These are phyloP conservation scores for Melinopterus prodromus DNA, from an alignment of 2,888 invertebrate species.

Conservation along the genomic window DNA sequence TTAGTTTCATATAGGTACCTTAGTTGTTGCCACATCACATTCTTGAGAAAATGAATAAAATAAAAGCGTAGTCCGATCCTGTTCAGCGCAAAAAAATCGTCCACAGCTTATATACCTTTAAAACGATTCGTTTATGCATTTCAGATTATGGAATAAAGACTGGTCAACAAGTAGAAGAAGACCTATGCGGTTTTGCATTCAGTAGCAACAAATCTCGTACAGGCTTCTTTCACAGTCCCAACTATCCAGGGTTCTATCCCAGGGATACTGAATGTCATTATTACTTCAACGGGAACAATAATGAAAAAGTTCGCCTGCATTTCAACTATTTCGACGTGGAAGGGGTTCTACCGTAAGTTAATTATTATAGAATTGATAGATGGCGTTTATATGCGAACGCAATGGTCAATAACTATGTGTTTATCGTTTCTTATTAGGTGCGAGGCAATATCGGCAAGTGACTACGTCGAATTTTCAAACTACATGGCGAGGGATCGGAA, in stretches of 20 bases:
- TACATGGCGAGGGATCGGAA: conserved; percentile 90
- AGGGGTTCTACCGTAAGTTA: conserved; percentile 89
- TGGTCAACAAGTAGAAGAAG: conserved; percentile 78
- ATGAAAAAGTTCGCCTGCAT: conserved; percentile 82
- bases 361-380: background rate
- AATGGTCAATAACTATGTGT: background rate
- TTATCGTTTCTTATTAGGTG: conserved; percentile 70
- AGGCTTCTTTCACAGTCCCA: conserved; percentile 87
- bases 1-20: background rate
- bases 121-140: conserved; percentile 46
- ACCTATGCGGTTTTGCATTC: conserved; percentile 88
- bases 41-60: background rate
- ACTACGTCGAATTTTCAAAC: conserved; percentile 97
- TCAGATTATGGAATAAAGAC: conserved; percentile 89
- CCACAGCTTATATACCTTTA: too few relatives aligned
- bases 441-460: conserved; percentile 89
- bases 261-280: conserved; percentile 91
- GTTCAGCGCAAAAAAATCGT: background rate
- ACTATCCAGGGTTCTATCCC: conserved; percentile 90
- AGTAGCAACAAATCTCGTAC: conserved; percentile 82
- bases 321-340: conserved; percentile 95
- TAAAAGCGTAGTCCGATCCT: background rate
- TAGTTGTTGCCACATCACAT: too few relatives aligned
- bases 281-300: conserved; percentile 83
- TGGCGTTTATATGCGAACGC: conserved; percentile 5